Evolutionary conservation across 2,888 invertebrate genomes (phyloP), one percentile per base, ranked within the genome.

Genomic region (Eupithecia abbreviata): DNA sequence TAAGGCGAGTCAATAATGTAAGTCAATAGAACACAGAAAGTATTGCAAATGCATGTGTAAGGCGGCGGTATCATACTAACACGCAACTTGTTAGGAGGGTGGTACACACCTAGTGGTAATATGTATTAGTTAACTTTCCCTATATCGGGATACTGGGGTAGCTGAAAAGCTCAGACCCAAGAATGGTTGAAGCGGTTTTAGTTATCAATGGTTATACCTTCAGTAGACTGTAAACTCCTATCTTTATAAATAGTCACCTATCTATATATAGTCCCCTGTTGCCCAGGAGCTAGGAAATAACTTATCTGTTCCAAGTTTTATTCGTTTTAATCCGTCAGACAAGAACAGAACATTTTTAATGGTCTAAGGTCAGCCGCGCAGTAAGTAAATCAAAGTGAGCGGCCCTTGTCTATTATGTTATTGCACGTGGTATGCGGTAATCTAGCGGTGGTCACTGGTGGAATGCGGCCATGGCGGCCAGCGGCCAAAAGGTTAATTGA

Each of bases 401-500:
- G 62, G 30, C 4, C 30, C 10, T n/a, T 30, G 10, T 62, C 62
- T 62, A 3, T 30, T 62, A 62, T 62, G 10, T 58, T 10, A 62
- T 62, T 2, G 10, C 18, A 30, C 30, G 58, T 73, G 72, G 72
- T 77, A 78, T 78, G 73, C 74, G 49, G 74, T 78, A 79, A 82
- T 80, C 74, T 70, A 51, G 51, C 71, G 70, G 74, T 62, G 65
- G 72, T 58, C 62, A 18, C 30, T 12, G 10, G 62, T 4, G 62
- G 62, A 62, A 62, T 62, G 62, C 30, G 62, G 10, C 62, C 62
- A 30, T 18, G 62, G 10, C 62, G 30, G 62, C 62, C 62, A 30
- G 30, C 30, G 62, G 62, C 62, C 70, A 51, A 77, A 79, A 79
- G 80, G 81, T 80, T 80, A 82, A 81, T 78, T 79, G 78, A 77